phyloP scores from a whole-genome alignment of 2,113 vertebrate species.

The Actenoides hombroni region DNA sequence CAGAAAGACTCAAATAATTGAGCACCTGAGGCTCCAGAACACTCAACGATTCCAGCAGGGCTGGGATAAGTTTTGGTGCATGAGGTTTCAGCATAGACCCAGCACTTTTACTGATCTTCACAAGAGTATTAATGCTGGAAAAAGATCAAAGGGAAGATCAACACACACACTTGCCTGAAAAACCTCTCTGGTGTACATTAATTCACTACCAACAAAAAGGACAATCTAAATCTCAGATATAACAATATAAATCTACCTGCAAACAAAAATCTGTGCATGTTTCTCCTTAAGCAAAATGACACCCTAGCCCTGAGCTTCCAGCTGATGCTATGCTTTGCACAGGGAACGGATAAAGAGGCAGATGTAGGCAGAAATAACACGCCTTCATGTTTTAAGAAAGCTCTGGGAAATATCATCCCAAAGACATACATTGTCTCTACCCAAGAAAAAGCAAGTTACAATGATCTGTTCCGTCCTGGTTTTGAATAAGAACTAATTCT shows the following conservation, averaged over 20 bases:
- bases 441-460: neutral
- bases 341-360: neutral
- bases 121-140: conserved; percentile 92
- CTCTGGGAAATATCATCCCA: neutral
- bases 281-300: neutral
- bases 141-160: neutral
- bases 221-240: neutral
- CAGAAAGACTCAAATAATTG: conserved; percentile 95
- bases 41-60: conserved; percentile 91
- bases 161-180: neutral
- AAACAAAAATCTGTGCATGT: neutral
- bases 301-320: neutral
- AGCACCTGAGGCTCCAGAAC: conserved; percentile 95
- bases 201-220: neutral
- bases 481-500: no score
- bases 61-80: conserved; percentile 90
- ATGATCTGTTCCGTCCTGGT: neutral
- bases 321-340: neutral
- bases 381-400: neutral
- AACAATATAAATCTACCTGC: neutral
- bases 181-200: neutral
- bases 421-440: neutral
- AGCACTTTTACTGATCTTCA: conserved; percentile 97
- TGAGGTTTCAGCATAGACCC: conserved; percentile 93
- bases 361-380: neutral